These are phyloP conservation scores for Tolypeutes matacus DNA, from an alignment of 2,797 vertebrate genomes.

Conservation along the genomic window DNA sequence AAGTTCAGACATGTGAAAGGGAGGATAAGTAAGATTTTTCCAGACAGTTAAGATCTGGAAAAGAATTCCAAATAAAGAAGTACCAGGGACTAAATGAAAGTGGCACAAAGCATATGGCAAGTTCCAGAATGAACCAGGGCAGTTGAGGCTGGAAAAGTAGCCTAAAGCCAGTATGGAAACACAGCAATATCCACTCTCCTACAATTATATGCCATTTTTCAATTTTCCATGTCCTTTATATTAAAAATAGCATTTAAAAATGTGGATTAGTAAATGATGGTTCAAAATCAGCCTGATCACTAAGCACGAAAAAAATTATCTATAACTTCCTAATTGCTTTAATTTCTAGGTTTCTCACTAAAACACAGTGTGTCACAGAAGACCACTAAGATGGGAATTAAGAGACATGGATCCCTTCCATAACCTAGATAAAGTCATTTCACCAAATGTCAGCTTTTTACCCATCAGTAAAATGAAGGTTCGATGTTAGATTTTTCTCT, in stretches of 20 bases:
- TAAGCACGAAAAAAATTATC: neutral
- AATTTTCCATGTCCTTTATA: neutral
- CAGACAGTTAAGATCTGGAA: neutral
- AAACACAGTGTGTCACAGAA: neutral
- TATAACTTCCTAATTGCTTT: neutral
- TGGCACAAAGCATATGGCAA: neutral
- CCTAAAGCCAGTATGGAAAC: neutral
- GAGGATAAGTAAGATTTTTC: neutral
- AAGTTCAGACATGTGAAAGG: neutral
- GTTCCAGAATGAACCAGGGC: neutral
- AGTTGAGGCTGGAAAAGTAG: neutral
- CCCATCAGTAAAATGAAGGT: neutral
- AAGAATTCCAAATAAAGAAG: neutral
- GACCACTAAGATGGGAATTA: neutral
- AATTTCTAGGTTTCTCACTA: neutral
- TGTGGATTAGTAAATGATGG: neutral
- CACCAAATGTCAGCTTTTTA: neutral
- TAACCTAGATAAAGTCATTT: neutral
- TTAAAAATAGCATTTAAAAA: constrained; percentile 39
- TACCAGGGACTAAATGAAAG: neutral
- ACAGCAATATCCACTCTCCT: neutral
- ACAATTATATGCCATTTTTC: neutral
- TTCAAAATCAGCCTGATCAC: neutral
- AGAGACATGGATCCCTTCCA: neutral
- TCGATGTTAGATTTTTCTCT: constrained; percentile 47